Percentiles rank a stretch among this genome's conserved stretches.
Evolutionary conservation across 2,797 vertebrate species (phyloP).

Genomic region (Gobio occitaniae): DNA sequence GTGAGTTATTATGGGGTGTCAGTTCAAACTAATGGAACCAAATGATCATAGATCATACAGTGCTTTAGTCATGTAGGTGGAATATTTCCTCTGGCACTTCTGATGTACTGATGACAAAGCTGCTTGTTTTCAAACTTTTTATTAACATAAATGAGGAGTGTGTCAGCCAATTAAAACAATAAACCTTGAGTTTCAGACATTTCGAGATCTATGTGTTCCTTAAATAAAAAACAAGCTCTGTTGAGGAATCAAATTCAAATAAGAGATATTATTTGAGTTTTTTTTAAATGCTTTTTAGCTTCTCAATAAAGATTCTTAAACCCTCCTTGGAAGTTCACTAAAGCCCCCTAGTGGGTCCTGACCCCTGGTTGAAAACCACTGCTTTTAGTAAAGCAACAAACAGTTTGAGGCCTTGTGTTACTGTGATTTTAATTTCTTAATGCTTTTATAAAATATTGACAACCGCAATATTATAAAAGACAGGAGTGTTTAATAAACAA

Average conservation of each 20-base stretch:
- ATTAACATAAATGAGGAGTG: neutral
- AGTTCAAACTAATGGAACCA: neutral
- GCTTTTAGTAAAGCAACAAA: neutral
- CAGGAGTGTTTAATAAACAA: neutral
- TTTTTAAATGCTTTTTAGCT: neutral
- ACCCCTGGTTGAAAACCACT: neutral
- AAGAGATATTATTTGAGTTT: neutral
- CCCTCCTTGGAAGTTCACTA: no score
- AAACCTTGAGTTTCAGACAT: neutral
- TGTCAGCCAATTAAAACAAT: neutral
- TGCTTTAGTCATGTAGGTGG: neutral
- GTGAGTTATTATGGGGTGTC: constrained; percentile 73
- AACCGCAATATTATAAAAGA: neutral
- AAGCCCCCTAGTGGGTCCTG: neutral
- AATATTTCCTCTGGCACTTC: neutral
- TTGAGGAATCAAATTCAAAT: neutral
- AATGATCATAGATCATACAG: neutral
- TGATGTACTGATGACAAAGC: neutral
- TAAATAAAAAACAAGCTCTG: neutral
- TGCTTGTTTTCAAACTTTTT: neutral
- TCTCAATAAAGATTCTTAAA: neutral
- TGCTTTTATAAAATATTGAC: neutral
- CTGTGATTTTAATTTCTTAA: neutral
- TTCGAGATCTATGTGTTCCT: neutral
- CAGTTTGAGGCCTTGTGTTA: neutral